Base-by-base conservation (phyloP, 2,888 invertebrate species). In the Neoaliturus tenellus region DNA sequence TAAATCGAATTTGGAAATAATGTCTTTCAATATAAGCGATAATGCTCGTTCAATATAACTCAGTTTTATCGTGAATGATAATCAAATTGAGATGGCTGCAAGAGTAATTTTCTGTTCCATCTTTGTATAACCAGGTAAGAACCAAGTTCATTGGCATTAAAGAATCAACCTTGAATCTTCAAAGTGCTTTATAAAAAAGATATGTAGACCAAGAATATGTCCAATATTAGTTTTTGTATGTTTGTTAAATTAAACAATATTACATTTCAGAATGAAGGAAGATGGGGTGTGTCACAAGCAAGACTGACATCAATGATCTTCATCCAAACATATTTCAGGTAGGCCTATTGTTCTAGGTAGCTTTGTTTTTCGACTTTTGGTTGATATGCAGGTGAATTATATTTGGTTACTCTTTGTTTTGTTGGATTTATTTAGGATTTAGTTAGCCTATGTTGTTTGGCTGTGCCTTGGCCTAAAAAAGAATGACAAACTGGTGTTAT, bases 261-360 rank as follows among this genome's bases (percentile, higher is more conserved):
- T 75, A 6, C 28, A 3, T 75, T 80, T 33, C 86, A 90, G 89
- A 89, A 88, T 84, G 87, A 89, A 88, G 88, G 90, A 91, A 89
- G 88, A 96, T 96, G 96, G 96, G 96, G 91, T 96, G 96, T 91
- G 93, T 96, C 89, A 94, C 94, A 89, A 96, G 95, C 91, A 95
- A 94, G 91, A 93, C 93, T 88, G 95, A 96, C 89, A 93, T 94
- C 88, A 93, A 94, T 89, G 96, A 96, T 89, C 91, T 94, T 87
- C 95, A 95, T 90, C 94, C 95, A 39, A 95, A 96, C 90, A 93
- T 96, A 86, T 97, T 96, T 91, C 89, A 91, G 87, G 88, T 88
- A 85, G 62, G 82, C 14, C 2, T 2, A 4, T 67, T n/a, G 8
- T 17, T 4, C 48, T 48, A 48, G n/a, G 48, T 48, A 14, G 48